Percentiles rank a stretch among this genome's conserved stretches.
Evolutionary conservation across 2,888 invertebrate genomes (phyloP).

Genomic region (Xestia xanthographa): DNA sequence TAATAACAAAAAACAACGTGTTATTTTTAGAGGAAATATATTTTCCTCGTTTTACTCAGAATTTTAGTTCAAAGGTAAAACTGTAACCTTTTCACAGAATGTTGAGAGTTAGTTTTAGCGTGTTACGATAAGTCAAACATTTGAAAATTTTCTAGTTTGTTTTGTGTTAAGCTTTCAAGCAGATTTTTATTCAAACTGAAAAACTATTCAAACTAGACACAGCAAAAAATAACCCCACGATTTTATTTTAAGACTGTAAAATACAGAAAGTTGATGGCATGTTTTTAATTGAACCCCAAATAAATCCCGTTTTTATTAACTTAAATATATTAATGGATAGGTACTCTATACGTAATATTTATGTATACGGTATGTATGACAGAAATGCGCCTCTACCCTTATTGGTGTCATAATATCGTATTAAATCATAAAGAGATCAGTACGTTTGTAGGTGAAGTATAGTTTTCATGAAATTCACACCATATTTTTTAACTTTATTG

Average conservation of each 20-base stretch:
- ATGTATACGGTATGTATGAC: too few relatives aligned
- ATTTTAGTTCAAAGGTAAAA: neutral
- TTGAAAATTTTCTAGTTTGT: conserved; percentile 10
- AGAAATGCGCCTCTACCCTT: too few relatives aligned
- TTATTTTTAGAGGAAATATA: neutral
- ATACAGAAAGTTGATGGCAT: neutral
- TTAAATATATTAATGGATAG: too few relatives aligned
- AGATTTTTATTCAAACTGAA: neutral
- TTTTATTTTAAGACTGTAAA: neutral
- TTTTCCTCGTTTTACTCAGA: neutral
- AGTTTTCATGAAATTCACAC: neutral
- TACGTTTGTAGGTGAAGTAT: too few relatives aligned
- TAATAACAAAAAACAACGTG: neutral
- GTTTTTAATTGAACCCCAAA: neutral
- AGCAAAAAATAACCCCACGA: too few relatives aligned
- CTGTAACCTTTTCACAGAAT: neutral
- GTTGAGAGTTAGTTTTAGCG: neutral
- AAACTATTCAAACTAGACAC: neutral
- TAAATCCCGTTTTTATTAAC: neutral
- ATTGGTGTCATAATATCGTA: neutral
- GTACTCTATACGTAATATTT: too few relatives aligned
- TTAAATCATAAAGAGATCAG: too few relatives aligned
- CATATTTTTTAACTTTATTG: neutral
- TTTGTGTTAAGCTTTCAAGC: neutral
- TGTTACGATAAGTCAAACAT: neutral